Conservation (phyloP, 2,888 invertebrate genomes). For the Ctena decussata region DNA sequence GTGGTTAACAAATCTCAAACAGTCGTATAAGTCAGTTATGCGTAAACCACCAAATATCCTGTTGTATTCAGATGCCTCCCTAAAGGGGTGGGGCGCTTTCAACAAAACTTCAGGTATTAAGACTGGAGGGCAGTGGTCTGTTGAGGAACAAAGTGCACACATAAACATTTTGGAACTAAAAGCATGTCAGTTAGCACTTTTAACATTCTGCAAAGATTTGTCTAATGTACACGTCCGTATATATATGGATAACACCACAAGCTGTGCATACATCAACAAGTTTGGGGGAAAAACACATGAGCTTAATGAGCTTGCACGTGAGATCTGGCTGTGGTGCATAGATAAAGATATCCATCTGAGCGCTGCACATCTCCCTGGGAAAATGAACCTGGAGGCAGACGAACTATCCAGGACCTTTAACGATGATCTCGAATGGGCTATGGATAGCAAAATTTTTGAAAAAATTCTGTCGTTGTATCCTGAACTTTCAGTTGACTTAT, state of each 20-base stretch:
- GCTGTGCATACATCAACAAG: constrained; percentile 45
- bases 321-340: constrained; percentile 45
- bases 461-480: background rate
- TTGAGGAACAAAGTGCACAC: constrained; percentile 27
- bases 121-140: constrained; percentile 33
- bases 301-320: constrained; percentile 27
- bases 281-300: constrained; percentile 42
- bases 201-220: constrained; percentile 14
- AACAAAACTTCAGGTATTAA: background rate
- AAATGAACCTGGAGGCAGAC: constrained; percentile 42
- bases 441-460: constrained; percentile 23
- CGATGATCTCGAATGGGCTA: constrained; percentile 55
- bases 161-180: constrained; percentile 47
- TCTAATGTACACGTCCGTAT: constrained; percentile 17
- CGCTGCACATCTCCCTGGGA: constrained; percentile 48
- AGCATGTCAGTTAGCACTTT: constrained; percentile 22
- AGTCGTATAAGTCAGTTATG: background rate
- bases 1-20: background rate
- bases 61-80: background rate
- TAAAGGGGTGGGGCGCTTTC: background rate
- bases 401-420: constrained; percentile 37
- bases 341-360: constrained; percentile 18
- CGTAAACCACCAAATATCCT: background rate
- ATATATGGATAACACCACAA: constrained; percentile 42
- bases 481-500: constrained; percentile 31